Conservation (phyloP, 2,888 invertebrate genomes). For the Pilophorus perplexus region DNA sequence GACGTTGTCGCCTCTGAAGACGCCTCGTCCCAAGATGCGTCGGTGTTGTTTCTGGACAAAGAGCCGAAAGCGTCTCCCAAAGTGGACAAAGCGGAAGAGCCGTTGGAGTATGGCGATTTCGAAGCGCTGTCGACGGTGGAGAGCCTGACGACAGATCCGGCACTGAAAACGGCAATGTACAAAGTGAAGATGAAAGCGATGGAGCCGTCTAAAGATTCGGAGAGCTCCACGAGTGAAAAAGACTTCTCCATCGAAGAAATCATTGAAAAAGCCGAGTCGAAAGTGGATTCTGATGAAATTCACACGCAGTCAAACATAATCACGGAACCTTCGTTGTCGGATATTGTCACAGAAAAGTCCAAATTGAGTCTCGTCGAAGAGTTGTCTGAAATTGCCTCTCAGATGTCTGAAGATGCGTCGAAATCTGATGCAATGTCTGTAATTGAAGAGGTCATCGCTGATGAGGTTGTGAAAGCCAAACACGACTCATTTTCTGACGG, state of each 20-base stretch:
- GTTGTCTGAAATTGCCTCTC: not conserved
- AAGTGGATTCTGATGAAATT: constrained; percentile 9
- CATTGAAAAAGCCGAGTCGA: constrained; percentile 26
- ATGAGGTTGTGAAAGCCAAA: not conserved
- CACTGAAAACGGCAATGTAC: constrained; percentile 1
- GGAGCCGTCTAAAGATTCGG: constrained; percentile 16
- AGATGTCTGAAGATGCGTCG: constrained; percentile 20
- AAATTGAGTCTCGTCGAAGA: constrained; percentile 8
- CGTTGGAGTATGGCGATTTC: not conserved
- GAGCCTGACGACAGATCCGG: not conserved
- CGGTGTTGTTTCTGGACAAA: constrained; percentile 13
- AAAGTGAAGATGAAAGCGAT: constrained; percentile 17
- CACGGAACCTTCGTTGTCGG: constrained; percentile 4
- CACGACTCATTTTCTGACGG: no score
- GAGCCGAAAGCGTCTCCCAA: not conserved
- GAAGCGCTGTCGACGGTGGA: not conserved
- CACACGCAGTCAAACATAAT: not conserved
- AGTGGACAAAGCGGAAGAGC: not conserved
- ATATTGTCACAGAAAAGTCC: not conserved
- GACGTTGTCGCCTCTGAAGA: constrained; percentile 3
- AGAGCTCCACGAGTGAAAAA: constrained; percentile 27
- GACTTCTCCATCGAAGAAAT: constrained; percentile 37
- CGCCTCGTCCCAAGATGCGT: constrained; percentile 3
- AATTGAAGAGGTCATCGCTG: not conserved
- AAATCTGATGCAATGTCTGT: not conserved